These are phyloP conservation scores for Lucilia cuprina DNA, from an alignment of 1,140 invertebrate species.

Conservation along the genomic window DNA sequence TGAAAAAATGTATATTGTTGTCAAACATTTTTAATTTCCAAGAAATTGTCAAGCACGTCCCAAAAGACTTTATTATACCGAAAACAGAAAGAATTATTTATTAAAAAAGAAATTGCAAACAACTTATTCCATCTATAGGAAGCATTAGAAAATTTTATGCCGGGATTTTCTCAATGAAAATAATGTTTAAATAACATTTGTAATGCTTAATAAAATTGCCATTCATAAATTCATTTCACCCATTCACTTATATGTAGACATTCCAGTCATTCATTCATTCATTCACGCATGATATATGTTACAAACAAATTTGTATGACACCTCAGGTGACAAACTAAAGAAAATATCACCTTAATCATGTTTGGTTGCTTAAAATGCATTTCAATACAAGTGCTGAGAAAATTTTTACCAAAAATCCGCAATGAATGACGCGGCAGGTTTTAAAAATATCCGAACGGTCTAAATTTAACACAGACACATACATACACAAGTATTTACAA, in stretches of 20 bases:
- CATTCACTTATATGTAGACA: not conserved
- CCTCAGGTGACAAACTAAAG: not conserved
- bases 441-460: not conserved
- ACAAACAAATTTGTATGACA: not conserved
- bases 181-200: not conserved
- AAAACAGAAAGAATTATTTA: not conserved
- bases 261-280: not conserved
- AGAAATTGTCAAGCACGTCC: not conserved
- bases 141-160: no score
- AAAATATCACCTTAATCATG: conserved; percentile 12
- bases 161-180: not conserved
- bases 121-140: not conserved
- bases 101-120: not conserved
- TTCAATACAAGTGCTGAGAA: not conserved
- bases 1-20: not conserved
- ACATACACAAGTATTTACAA: not conserved
- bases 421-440: conserved; percentile 10
- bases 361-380: not conserved
- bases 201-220: not conserved
- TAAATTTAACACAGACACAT: not conserved
- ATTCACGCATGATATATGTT: not conserved
- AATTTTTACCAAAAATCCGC: not conserved
- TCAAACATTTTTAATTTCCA: conserved; percentile 3
- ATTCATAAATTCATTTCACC: not conserved
- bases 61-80: not conserved